Evolutionary conservation across 2,113 vertebrate genomes (phyloP).

Genomic region (Lethenteron reissneri): DNA sequence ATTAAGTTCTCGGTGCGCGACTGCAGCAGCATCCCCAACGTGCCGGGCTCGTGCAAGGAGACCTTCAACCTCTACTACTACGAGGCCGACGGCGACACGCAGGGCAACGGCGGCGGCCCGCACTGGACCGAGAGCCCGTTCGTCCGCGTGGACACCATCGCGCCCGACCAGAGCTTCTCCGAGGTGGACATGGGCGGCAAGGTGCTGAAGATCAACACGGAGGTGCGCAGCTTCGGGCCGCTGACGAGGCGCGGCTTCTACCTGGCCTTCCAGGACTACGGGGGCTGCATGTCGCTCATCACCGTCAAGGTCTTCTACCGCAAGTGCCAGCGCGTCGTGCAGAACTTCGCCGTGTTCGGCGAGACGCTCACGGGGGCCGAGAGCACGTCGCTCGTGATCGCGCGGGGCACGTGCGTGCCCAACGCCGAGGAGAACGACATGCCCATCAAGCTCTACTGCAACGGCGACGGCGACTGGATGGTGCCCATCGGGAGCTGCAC

Average conservation of each 20-base stretch:
- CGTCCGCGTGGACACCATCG: constrained; percentile 81
- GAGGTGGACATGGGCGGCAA: constrained; percentile 73
- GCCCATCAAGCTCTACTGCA: constrained; percentile 87
- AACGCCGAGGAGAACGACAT: constrained; percentile 85
- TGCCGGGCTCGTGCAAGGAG: constrained; percentile 88
- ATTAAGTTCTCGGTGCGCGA: constrained; percentile 93
- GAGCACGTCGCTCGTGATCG: constrained; percentile 71
- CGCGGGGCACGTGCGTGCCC: constrained; percentile 52
- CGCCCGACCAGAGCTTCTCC: constrained; percentile 79
- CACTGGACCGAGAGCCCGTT: constrained; percentile 70
- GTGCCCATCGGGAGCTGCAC: constrained; percentile 82
- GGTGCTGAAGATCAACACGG: constrained; percentile 90
- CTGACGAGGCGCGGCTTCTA: constrained; percentile 74
- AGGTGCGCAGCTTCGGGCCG: constrained; percentile 72
- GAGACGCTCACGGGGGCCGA: constrained; percentile 88
- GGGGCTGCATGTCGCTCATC: constrained; percentile 84
- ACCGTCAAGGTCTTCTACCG: constrained; percentile 74
- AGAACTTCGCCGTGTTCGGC: constrained; percentile 60
- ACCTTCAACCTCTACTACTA: constrained; percentile 91
- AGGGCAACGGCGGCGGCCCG: constrained; percentile 45
- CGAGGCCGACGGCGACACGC: constrained; percentile 45
- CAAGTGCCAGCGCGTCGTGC: constrained; percentile 54
- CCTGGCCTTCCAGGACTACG: constrained; percentile 87
- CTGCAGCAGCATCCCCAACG: constrained; percentile 81
- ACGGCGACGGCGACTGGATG: constrained; percentile 81